Evolutionary conservation across 2,113 vertebrate species (phyloP), one percentile per base, ranked within the genome.

Genomic region (Rhynchomys soricoides): DNA sequence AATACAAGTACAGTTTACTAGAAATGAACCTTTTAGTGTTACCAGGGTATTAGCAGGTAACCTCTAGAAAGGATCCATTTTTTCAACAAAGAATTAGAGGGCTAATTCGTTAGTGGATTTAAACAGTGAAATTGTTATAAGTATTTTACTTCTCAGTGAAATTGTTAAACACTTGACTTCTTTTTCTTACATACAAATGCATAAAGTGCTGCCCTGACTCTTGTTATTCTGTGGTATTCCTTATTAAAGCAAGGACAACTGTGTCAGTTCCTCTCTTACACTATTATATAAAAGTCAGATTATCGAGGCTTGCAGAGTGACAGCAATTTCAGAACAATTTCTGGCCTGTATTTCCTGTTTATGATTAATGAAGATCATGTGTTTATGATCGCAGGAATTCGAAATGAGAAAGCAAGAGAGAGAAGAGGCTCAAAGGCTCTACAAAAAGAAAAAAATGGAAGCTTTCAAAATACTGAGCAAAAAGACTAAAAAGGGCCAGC

Each of bases 401-500:
- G 98, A 99, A 93, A 99, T 98, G 98, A 98, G 98, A 96, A 99
- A 98, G 97, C 98, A 98, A 97, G 98, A 99, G 97, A 99, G 97
- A 97, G 99, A 99, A 97, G 99, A 98, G 96, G 99, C 99, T 85
- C 98, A 99, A 5, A 97, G 97, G 81, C 99, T 97, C 62, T 99
- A 99, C 98, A 99, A 99, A 86, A 98, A 99, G 92, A 99, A 99
- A 98, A 99, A 99, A 98, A 98, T 98, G 97, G 99, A 99, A 98
- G 97, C 98, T 0, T 99, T 98, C 98, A 99, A 99, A 98, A 97
- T 99, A 95, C 19, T 99, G 94, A 99, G 99, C 96, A 99, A 99
- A 97, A 99, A 99, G 98, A 99, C 99, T 0, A 99, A 99, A 98
- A 99, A 98, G 97, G 99, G 99, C 93, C 99, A 99, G 64, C 99